Evolutionary conservation across 2,113 vertebrate species (phyloP).

Genomic region (Microtus richardsoni): DNA sequence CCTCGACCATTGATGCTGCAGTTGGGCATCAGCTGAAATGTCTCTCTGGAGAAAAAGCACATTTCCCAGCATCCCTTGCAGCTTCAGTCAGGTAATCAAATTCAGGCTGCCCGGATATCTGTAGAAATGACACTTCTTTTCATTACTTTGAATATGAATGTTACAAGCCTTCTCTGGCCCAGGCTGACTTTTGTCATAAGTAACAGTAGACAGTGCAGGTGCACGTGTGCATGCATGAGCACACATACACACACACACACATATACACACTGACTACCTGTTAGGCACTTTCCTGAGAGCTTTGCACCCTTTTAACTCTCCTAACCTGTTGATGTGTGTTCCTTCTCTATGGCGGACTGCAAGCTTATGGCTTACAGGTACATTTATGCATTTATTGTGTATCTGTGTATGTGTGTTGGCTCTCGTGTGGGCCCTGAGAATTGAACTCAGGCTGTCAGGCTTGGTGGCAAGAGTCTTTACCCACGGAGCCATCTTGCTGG

Average conservation of each 20-base stretch:
- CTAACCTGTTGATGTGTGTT: neutral
- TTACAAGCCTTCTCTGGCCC: neutral
- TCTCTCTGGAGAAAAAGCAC: neutral
- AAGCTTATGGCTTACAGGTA: neutral
- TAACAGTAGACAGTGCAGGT: neutral
- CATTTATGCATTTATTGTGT: neutral
- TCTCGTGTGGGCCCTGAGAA: neutral
- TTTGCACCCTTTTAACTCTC: neutral
- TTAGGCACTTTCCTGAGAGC: neutral
- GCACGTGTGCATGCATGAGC: too few relatives aligned
- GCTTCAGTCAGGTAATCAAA: neutral
- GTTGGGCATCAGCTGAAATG: too few relatives aligned
- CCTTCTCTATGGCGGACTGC: neutral
- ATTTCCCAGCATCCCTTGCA: neutral
- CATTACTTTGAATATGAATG: neutral
- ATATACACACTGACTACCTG: neutral
- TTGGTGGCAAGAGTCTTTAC: neutral
- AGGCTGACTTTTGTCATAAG: slow-evolving; percentile 3
- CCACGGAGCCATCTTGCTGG: neutral
- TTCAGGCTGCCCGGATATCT: neutral
- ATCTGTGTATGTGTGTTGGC: neutral
- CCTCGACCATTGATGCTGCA: neutral
- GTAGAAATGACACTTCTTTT: neutral
- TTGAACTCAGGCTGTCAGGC: neutral
- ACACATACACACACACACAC: neutral